phyloP scores from a whole-genome alignment of 2,888 invertebrate genomes.

The Ctenicera cuprea region DNA sequence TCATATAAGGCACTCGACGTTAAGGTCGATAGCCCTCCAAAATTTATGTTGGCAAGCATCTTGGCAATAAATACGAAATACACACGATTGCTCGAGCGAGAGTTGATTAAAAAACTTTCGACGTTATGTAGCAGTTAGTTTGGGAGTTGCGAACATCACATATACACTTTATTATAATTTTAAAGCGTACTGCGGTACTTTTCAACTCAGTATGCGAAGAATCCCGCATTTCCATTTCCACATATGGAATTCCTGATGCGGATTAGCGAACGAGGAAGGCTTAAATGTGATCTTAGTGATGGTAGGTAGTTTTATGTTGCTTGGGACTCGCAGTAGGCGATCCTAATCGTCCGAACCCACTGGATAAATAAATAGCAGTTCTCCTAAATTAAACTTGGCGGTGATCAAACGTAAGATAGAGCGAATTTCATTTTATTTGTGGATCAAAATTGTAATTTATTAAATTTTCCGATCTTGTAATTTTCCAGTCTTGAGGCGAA shows the following conservation, averaged over 20 bases:
- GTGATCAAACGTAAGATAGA: not conserved
- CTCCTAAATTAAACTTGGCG: conserved; percentile 15
- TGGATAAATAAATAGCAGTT: not conserved
- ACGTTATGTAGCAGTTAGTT: not conserved
- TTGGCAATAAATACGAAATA: conserved; percentile 14
- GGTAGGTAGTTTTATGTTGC: not conserved
- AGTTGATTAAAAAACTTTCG: conserved; percentile 19
- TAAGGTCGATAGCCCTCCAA: conserved; percentile 25
- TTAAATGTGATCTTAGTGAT: not conserved
- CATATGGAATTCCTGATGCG: conserved; percentile 8
- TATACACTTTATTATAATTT: conserved; percentile 21
- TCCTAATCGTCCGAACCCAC: not conserved
- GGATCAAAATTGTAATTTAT: not conserved
- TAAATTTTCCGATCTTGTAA: conserved; percentile 16
- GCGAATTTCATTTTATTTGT: conserved; percentile 5
- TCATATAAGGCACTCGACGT: conserved; percentile 11
- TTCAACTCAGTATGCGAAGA: conserved; percentile 7
- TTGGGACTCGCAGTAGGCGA: not conserved
- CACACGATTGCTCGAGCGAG: not conserved
- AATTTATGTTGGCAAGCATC: conserved; percentile 6
- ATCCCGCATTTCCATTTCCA: conserved; percentile 4
- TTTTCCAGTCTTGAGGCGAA: conserved; percentile 15
- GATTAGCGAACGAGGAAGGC: not conserved
- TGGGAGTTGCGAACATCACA: conserved; percentile 10
- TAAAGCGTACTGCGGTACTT: conserved; percentile 10